Percentiles rank a stretch among this genome's conserved stretches.
phyloP scores from a whole-genome alignment of 2,797 vertebrate species.

The Schizopygopsis pylzovi region DNA sequence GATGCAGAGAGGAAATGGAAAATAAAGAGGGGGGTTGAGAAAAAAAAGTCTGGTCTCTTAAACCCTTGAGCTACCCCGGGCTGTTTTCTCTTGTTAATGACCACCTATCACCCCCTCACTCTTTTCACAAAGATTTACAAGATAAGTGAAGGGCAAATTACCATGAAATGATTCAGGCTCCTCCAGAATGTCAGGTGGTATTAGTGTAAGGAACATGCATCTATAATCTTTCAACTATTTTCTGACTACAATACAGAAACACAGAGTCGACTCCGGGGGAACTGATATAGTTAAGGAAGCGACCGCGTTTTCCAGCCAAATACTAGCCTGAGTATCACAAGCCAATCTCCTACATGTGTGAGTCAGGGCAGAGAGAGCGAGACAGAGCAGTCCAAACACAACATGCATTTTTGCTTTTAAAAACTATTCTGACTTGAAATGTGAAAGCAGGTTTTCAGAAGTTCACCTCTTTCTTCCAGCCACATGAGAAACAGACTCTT shows the following conservation, averaged over 20 bases:
- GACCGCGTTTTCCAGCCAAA: neutral
- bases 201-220: conserved; percentile 62
- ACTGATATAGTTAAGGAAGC: neutral
- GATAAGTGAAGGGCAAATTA: conserved; percentile 78
- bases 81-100: conserved; percentile 81
- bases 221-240: conserved; percentile 53
- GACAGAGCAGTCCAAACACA: conserved; percentile 10
- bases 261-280: conserved; percentile 22
- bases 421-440: conserved; percentile 25
- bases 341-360: conserved; percentile 14
- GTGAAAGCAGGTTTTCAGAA: conserved; percentile 27
- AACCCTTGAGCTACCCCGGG: conserved; percentile 69
- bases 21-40: conserved; percentile 13
- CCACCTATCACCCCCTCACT: conserved; percentile 75
- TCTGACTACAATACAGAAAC: conserved; percentile 33
- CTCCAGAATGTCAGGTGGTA: conserved; percentile 72
- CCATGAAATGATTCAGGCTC: conserved; percentile 75
- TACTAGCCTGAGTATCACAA: neutral
- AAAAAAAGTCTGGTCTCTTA: conserved; percentile 62
- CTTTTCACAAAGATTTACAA: conserved; percentile 76
- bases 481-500: conserved; percentile 76
- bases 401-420: neutral
- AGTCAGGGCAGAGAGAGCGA: neutral
- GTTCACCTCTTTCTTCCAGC: conserved; percentile 50
- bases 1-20: conserved; percentile 48